Evolutionary conservation across 2,113 vertebrate species (phyloP), one percentile per base, ranked within the genome.

Genomic region (Camelus dromedarius): DNA sequence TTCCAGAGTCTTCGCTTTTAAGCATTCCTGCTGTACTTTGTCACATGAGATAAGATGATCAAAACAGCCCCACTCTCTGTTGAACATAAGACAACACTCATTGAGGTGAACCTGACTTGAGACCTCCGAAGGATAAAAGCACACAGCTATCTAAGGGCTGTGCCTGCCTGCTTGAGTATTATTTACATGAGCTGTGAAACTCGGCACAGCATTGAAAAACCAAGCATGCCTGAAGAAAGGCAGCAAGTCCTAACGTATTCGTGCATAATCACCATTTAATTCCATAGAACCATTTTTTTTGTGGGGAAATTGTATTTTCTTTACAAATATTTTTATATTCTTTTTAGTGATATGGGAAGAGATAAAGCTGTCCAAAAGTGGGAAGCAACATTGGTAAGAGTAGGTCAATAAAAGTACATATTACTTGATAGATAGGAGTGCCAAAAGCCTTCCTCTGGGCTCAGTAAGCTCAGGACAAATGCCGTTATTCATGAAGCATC

Each of bases 251-350:
- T 92, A 76, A 90, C 9, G 0, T 79, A 79, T 91, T 46, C 22
- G 72, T 38, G 7, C 58, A 83, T 76, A 72, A 82, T 87, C 69
- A 64, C 48, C 70, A 73, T 69, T 87, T 92, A 73, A 84, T 77
- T 66, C 62, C 89, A 79, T 38, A 93, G 77, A 94, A 80, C 56
- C 6, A 1, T 38, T 38, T 8, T 88, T 88, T 90, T 35, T 24
- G 38, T 15, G n/a, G 22, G 52, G 30, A 81, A 62, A 48, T 85
- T 79, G 42, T 79, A 77, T 92, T 91, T 90, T 70, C 38, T 94
- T 89, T 75, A 48, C 86, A 81, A 81, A 87, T 92, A 67, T 50
- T 92, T 87, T 38, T 14, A 32, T 82, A 87, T 96, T 73, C 79
- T 86, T 76, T 77, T 72, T 20, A 60, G 62, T 26, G 18, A 50